phyloP scores from a whole-genome alignment of 2,797 vertebrate genomes.

The Notoglanidium macrostoma region DNA sequence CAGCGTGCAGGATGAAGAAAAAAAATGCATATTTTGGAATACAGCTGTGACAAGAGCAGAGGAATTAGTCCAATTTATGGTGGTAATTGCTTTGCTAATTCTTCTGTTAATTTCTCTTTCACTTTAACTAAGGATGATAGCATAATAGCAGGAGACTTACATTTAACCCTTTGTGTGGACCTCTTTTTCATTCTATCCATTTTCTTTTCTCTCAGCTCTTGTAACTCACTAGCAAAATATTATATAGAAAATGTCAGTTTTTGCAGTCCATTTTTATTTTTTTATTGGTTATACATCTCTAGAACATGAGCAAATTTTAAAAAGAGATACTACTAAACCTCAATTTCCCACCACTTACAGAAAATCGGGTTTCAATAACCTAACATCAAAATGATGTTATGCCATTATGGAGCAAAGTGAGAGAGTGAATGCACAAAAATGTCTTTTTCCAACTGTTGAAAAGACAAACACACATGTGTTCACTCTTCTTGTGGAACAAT shows the following conservation, averaged over 20 bases:
- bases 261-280: conserved; percentile 13
- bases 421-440: conserved; percentile 25
- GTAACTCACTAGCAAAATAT: conserved; percentile 34
- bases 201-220: conserved; percentile 14
- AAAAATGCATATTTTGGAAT: conserved; percentile 68
- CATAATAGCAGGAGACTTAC: conserved; percentile 72
- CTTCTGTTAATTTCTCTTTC: conserved; percentile 78
- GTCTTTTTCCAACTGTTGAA: conserved; percentile 24
- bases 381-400: conserved; percentile 16
- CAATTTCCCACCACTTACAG: conserved; percentile 40
- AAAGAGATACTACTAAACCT: conserved; percentile 12
- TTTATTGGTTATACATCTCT: conserved; percentile 21
- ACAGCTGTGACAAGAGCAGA: conserved; percentile 78
- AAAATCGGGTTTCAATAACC: conserved; percentile 34
- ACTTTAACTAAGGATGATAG: conserved; percentile 71
- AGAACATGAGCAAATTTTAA: conserved; percentile 28
- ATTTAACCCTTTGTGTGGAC: conserved; percentile 71
- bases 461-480: conserved; percentile 33
- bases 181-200: conserved; percentile 48
- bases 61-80: conserved; percentile 83
- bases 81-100: conserved; percentile 84
- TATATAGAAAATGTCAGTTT: conserved; percentile 22
- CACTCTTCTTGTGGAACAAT: conserved; percentile 30
- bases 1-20: conserved; percentile 63
- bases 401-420: conserved; percentile 15